Conservation (phyloP, 2,888 invertebrate genomes). For the Chrysolina americana region DNA sequence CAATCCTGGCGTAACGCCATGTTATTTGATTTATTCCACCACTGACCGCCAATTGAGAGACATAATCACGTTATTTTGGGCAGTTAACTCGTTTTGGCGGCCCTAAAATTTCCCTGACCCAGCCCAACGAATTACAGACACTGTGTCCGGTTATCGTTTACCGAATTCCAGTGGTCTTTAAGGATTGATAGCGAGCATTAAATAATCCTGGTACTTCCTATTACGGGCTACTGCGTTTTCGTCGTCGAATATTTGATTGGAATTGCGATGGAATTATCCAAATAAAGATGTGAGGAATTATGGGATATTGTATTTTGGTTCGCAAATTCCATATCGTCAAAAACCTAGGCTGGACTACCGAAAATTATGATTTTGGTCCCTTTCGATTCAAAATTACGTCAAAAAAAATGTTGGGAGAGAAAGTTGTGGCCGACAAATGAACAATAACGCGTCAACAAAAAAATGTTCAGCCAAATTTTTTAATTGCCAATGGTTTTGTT, state of each 20-base stretch:
- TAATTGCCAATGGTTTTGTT: too few species aligned
- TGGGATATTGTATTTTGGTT: too few species aligned
- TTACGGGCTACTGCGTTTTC: slow-evolving; percentile 28
- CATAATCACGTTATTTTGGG: slow-evolving; percentile 40
- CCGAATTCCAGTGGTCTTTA: slow-evolving; percentile 31
- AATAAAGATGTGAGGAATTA: not conserved
- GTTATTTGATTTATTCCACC: slow-evolving; percentile 29
- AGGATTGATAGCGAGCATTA: slow-evolving; percentile 41
- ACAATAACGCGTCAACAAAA: too few species aligned
- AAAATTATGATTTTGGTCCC: too few species aligned
- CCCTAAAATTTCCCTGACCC: slow-evolving; percentile 37
- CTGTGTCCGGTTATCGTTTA: slow-evolving; percentile 34
- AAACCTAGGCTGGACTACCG: too few species aligned
- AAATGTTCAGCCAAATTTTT: too few species aligned
- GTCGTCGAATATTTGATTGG: slow-evolving; percentile 30
- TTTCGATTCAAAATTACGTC: too few species aligned
- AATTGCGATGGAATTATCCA: not conserved
- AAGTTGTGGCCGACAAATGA: too few species aligned
- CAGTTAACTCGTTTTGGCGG: slow-evolving; percentile 39
- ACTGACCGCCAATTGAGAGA: slow-evolving; percentile 32
- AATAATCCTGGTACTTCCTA: slow-evolving; percentile 35
- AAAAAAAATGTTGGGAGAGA: too few species aligned
- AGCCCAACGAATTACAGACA: slow-evolving; percentile 38
- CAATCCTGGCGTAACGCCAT: slow-evolving; percentile 11
- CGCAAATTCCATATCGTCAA: too few species aligned